Base-by-base conservation (phyloP, 1,140 invertebrate genomes). In the Bombus waltoni region DNA sequence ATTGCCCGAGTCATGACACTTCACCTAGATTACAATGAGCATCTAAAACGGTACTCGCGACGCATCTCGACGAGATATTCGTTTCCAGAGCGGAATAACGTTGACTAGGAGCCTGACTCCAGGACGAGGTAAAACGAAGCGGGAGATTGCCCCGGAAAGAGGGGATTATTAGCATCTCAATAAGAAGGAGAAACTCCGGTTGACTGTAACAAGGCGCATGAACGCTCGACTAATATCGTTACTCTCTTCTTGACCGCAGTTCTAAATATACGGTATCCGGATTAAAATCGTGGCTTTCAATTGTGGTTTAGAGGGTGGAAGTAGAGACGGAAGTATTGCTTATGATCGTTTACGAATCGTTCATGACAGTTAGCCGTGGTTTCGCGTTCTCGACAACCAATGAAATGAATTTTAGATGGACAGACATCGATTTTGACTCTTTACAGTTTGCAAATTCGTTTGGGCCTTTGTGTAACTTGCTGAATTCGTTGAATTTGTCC, bases 161-260 rank as follows among this genome's bases (percentile, higher is more conserved):
- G 53, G 70, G 65, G 75, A 87, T 87, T 87, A 87, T 81, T 38
- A 86, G 86, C 86, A 62, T 87, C 82, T 88, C 86, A 88, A 88
- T 88, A 85, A 88, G 87, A 88, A 87, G 32, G 80, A 77, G 78
- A 89, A 88, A 88, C 74, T 77, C 75, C 71, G 53, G 57, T 65
- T 73, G 65, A n/a, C 53, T 66, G 75, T 44, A 75, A 83, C 81
- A 53, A 11, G 71, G 22, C 40, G 22, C 40, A 8, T 13, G 81
- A 65, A 82, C 35, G 15, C 57, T 59, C 18, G 42, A 32, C 72
- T 40, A 66, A 76, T 40, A 25, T 44, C 3, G n/a, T 32, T 28
- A 22, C 38, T n/a, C 28, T 65, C 28, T 22, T 18, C 28, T 62
- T 22, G 5, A 2, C 9, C 32, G 2, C 38, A 8, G 32, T 53